phyloP scores from a whole-genome alignment of 2,113 vertebrate species.

The Coregonus clupeaformis region DNA sequence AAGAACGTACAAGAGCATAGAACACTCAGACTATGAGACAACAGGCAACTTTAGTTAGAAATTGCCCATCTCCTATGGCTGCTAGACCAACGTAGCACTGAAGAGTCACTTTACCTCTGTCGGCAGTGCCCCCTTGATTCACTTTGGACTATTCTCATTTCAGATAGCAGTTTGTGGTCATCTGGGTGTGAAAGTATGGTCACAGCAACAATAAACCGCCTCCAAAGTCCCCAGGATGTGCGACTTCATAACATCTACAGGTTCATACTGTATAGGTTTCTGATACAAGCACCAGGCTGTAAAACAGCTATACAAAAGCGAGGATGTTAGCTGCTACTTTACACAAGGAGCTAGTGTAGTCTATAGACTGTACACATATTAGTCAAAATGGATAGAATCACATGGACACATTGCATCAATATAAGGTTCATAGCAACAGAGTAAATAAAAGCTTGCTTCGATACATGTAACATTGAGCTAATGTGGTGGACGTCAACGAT shows the following conservation, averaged over 20 bases:
- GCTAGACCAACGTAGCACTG: background rate
- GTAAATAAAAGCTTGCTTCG: background rate
- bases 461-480: background rate
- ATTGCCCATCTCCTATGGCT: background rate
- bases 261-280: conserved; percentile 6
- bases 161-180: background rate
- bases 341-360: background rate
- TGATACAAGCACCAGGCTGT: background rate
- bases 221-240: background rate
- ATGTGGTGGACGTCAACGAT: background rate
- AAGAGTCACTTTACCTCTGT: background rate
- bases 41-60: background rate
- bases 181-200: background rate
- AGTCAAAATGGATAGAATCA: background rate
- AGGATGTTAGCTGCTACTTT: background rate
- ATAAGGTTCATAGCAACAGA: background rate
- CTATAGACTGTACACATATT: background rate
- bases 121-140: background rate
- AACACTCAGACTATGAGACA: background rate
- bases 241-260: background rate
- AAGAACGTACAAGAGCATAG: background rate
- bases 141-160: background rate
- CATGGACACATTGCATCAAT: background rate
- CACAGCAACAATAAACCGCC: background rate
- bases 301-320: background rate